Evolutionary conservation across 2,797 vertebrate species (phyloP), one percentile per base, ranked within the genome.

Genomic region (Fratercula arctica): DNA sequence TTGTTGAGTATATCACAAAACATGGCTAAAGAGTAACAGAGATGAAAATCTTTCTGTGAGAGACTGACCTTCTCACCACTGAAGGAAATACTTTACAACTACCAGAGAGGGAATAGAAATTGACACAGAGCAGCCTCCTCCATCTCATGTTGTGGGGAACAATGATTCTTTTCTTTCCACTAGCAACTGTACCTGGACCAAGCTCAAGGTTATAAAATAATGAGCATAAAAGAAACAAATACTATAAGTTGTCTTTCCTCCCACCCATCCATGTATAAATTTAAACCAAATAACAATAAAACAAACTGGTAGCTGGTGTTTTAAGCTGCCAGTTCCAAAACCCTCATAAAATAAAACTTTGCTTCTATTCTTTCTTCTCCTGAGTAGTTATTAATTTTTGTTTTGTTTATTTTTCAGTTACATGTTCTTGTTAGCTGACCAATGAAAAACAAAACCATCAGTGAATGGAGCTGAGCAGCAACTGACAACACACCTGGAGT

Each of bases 211-310:
- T 94, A 87, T 86, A 91, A 96, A 96, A 96, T 89, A 97, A 93
- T 88, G 81, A 95, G 69, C 78, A 41, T 89, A 41, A 43, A 73
- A 95, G 89, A 95, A 97, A 97, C 87, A 94, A 84, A 94, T 94
- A 92, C 87, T 96, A 45, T 94, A 97, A 96, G 12, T 87, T 95
- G 91, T 81, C 85, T 95, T 97, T 86, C 93, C 88, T 97, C 94
- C 96, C 75, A 95, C 88, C 81, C 95, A 95, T 91, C 63, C 85
- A 64, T 20, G 56, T 95, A 95, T 96, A 97, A 97, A 97, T 97
- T 97, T 97, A 97, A 97, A 96, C 73, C 76, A 94, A 97, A 95
- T 82, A 95, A 96, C 94, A 97, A 95, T 79, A 95, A 97, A 97
- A 84, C 81, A 97, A 96, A 93, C 54, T 41, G 68, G 88, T 96